Evolutionary conservation across 1,140 invertebrate genomes (phyloP), one percentile per base, ranked within the genome.

Genomic region (Rhagoletis zephyria): DNA sequence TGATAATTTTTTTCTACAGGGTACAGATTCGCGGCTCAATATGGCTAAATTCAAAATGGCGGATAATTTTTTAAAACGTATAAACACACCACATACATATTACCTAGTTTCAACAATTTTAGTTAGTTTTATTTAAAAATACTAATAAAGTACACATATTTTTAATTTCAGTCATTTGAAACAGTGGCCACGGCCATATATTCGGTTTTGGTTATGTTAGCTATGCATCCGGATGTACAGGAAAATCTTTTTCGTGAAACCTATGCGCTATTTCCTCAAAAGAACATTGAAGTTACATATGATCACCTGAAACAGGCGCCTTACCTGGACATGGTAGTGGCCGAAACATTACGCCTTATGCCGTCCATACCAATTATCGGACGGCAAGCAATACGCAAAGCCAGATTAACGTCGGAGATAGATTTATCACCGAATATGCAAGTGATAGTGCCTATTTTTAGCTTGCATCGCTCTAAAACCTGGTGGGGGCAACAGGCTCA

Each of bases 401-500:
- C 65, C 2, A 40, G 67, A 48, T 65, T 88, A 48, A 85, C 70
- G 5, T 45, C 85, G 3, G 30, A 87, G 6, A 14, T 88, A 56
- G 10, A 30, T 19, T 87, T 89, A n/a, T 87, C 89, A 19, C 86
- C 77, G 12, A 87, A 86, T 51, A 87, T 88, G 14, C 74, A 74
- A 40, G 65, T 89, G 40, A 60, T 88, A 30, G 77, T 89, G 40
- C 59, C 86, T 1, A 89, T 89, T 60, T 89, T 88, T 77, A 64
- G 77, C 70, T 42, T 93, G 89, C 93, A 93, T 91, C 90, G 92
- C 30, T 30, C 81, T n/a, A 61, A 59, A 59, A 74, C 85, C 48
- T 60, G 87, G 19, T 90, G 89, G 89, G 88, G 94, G 88, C 93
- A 94, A 19, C 92, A 95, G 81, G 95, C 95, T 2, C 93, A 95